Percentiles rank a stretch among this genome's conserved stretches.
Evolutionary conservation across 2,797 vertebrate species (phyloP).

Genomic region (Sciaenops ocellatus): DNA sequence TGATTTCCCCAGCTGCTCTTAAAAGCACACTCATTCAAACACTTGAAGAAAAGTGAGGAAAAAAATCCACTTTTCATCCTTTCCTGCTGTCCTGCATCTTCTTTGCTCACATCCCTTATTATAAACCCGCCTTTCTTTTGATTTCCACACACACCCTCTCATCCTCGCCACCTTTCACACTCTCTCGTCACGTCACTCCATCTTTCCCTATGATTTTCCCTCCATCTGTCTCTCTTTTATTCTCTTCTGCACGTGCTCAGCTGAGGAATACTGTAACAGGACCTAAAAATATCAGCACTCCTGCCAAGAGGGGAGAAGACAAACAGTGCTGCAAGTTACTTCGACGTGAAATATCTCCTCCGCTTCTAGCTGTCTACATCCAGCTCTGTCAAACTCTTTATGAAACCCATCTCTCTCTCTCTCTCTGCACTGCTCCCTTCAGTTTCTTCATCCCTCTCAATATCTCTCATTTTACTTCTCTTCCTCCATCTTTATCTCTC

Average conservation of each 20-base stretch:
- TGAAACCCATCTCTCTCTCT: conserved; percentile 44
- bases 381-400: conserved; percentile 50
- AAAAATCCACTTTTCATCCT: conserved; percentile 23
- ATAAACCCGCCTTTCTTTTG: not conserved
- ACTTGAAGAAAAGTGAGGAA: not conserved
- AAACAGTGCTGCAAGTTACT: conserved; percentile 52
- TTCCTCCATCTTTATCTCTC: conserved; percentile 29
- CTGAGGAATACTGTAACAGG: conserved; percentile 49
- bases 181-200: not conserved
- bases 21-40: conserved; percentile 20
- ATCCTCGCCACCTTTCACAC: conserved; percentile 4
- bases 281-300: conserved; percentile 60
- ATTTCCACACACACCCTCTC: not conserved
- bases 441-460: conserved; percentile 1
- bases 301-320: conserved; percentile 56
- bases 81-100: not conserved
- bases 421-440: conserved; percentile 11
- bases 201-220: conserved; percentile 21
- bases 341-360: conserved; percentile 56
- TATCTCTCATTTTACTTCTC: conserved; percentile 37
- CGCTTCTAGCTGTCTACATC: conserved; percentile 47
- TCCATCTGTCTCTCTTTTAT: conserved; percentile 35
- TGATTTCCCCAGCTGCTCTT: conserved; percentile 16
- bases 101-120: not conserved
- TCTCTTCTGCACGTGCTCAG: conserved; percentile 13